These are phyloP conservation scores for Zapus hudsonius DNA, from an alignment of 2,113 vertebrate species.

Conservation along the genomic window DNA sequence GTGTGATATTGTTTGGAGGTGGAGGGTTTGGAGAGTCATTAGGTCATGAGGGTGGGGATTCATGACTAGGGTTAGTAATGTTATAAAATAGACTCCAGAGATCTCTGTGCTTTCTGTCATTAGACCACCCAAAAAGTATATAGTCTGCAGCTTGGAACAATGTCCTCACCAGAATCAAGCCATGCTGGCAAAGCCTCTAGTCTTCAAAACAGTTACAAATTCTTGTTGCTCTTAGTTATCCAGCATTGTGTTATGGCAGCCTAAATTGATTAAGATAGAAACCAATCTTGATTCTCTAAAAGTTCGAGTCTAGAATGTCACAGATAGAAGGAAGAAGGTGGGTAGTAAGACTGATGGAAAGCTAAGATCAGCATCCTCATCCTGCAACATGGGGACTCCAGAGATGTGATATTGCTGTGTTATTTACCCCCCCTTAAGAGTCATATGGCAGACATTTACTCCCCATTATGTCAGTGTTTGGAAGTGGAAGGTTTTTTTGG, in stretches of 20 bases:
- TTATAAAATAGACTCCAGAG: background rate
- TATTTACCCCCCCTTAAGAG: background rate
- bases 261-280: background rate
- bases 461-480: background rate
- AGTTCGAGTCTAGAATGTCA: background rate
- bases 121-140: too few relatives aligned
- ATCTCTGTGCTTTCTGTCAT: background rate
- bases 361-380: too few relatives aligned
- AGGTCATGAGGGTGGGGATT: background rate
- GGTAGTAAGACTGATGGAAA: background rate
- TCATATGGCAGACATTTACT: background rate
- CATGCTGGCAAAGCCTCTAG: too few relatives aligned
- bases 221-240: background rate
- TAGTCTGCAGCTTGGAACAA: background rate
- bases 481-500: background rate
- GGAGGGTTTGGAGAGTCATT: background rate
- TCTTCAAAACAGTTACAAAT: background rate
- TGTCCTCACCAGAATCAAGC: background rate
- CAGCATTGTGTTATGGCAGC: background rate
- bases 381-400: background rate
- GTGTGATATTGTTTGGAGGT: background rate
- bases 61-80: background rate
- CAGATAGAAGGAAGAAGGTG: background rate
- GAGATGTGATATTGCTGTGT: too few relatives aligned
- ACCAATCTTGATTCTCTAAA: background rate